These are phyloP conservation scores for Phalloptychus januarius DNA, from an alignment of 2,797 vertebrate genomes.

Conservation along the genomic window DNA sequence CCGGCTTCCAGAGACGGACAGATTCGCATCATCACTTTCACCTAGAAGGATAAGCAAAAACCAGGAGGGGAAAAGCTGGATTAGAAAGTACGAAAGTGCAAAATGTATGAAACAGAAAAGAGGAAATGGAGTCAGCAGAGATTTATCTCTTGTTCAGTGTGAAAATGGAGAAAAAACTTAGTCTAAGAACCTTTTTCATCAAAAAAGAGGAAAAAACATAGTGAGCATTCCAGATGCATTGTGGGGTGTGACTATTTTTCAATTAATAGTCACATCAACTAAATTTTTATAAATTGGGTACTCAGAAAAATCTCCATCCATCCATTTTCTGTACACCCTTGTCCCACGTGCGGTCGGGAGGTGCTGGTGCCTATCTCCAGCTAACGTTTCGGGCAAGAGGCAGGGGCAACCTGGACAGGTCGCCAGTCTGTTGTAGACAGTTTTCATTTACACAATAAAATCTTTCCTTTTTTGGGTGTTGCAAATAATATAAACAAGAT, in stretches of 20 bases:
- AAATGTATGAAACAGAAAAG: constrained; percentile 1
- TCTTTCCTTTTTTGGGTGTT: not conserved
- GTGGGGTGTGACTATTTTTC: not conserved
- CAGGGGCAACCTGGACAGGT: no score
- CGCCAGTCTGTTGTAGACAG: no score
- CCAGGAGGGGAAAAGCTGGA: not conserved
- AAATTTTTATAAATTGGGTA: not conserved
- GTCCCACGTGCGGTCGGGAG: no score
- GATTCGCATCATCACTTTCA: constrained; percentile 97
- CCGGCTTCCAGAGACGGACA: constrained; percentile 87
- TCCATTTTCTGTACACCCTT: no score
- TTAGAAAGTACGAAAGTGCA: constrained; percentile 28
- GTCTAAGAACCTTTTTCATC: not conserved
- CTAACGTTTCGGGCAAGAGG: no score
- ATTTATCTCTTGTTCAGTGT: constrained; percentile 9
- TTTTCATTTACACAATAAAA: not conserved
- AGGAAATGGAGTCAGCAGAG: constrained; percentile 8
- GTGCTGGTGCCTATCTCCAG: no score
- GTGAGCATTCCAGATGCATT: constrained; percentile 2
- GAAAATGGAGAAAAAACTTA: not conserved
- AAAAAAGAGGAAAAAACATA: not conserved
- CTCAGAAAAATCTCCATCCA: not conserved
- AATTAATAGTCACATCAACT: no score
- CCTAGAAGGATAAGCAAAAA: constrained; percentile 73
- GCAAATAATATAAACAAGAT: not conserved